phyloP scores from a whole-genome alignment of 2,797 vertebrate species.

The Staurois parvus region DNA sequence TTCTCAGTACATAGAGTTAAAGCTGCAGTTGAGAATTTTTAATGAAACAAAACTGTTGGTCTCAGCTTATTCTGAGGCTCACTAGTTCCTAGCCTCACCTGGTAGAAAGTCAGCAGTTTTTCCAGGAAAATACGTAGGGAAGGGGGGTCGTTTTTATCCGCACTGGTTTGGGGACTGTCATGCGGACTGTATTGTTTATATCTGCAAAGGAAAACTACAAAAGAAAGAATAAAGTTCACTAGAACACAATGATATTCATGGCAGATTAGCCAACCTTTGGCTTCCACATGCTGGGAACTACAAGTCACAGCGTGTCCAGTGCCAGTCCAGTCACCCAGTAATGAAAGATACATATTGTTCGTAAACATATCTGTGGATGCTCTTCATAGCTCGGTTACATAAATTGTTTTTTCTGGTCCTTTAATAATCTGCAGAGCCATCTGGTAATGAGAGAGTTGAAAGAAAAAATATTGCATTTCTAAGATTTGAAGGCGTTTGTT shows the following conservation, averaged over 20 bases:
- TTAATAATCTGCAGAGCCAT: background rate
- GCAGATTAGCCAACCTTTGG: background rate
- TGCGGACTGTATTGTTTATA: background rate
- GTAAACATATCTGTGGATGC: background rate
- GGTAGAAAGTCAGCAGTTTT: conserved; percentile 51
- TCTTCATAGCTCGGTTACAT: background rate
- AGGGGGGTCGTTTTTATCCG: conserved; percentile 5
- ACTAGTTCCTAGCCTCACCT: conserved; percentile 42
- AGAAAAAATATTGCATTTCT: background rate
- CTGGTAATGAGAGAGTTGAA: background rate
- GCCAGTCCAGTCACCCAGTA: too few relatives aligned
- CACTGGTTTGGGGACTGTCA: background rate
- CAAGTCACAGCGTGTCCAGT: background rate
- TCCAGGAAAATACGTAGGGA: conserved; percentile 26
- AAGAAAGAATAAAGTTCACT: background rate
- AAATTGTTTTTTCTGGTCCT: background rate
- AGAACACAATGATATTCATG: background rate
- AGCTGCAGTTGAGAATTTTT: conserved; percentile 5
- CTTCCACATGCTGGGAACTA: background rate
- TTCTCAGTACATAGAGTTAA: conserved; percentile 17
- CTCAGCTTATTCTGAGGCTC: conserved; percentile 51
- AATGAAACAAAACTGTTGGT: conserved; percentile 43
- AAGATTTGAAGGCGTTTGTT: conserved; percentile 20
- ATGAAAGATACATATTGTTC: background rate
- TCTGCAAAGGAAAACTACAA: background rate